Evolutionary conservation across 2,797 vertebrate genomes (phyloP).

Genomic region (Oreortyx pictus): DNA sequence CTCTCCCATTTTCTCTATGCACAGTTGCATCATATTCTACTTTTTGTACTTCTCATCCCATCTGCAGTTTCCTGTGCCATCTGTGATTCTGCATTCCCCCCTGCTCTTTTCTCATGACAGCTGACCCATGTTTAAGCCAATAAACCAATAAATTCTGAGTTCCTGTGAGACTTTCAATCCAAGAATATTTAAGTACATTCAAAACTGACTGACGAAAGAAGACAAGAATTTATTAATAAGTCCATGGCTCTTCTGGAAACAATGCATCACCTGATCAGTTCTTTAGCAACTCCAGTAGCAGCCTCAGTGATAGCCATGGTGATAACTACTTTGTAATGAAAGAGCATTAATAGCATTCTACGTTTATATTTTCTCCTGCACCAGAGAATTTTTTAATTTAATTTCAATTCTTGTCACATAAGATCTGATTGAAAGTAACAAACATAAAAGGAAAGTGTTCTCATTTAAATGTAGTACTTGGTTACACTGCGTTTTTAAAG

Average conservation of each 20-base stretch:
- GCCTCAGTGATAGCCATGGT: neutral
- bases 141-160: neutral
- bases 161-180: neutral
- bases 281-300: slow-evolving; percentile 8
- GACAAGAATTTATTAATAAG: neutral
- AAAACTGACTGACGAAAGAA: slow-evolving; percentile 16
- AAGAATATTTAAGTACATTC: neutral
- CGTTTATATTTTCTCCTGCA: slow-evolving; percentile 19
- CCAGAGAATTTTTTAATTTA: slow-evolving; percentile 4
- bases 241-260: neutral
- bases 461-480: slow-evolving; percentile 3
- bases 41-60: neutral
- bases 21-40: neutral
- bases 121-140: neutral
- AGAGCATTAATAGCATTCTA: slow-evolving; percentile 19
- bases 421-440: slow-evolving; percentile 39
- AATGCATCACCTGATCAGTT: slow-evolving; percentile 5
- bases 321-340: neutral
- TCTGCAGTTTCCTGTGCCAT: neutral
- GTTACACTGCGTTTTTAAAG: slow-evolving; percentile 47
- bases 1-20: neutral
- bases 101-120: neutral
- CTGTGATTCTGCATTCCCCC: neutral
- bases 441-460: slow-evolving; percentile 27
- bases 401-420: slow-evolving; percentile 42